These are phyloP conservation scores for Mungos mungo DNA, from an alignment of 2,113 vertebrate genomes.

Conservation along the genomic window DNA sequence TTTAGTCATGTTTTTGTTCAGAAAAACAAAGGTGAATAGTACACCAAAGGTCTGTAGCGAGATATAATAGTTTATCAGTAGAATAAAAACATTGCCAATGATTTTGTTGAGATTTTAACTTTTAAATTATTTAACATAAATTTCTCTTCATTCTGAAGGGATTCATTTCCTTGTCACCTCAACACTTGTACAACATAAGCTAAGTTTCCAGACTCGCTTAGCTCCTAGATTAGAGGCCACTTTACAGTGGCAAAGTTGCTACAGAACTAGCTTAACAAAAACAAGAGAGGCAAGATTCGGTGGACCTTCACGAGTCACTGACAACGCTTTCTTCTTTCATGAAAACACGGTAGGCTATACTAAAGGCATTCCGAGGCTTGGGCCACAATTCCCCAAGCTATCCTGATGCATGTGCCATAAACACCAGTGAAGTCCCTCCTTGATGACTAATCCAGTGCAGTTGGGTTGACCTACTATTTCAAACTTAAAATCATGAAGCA, in stretches of 20 bases:
- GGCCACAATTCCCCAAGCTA: neutral
- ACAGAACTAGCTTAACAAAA: neutral
- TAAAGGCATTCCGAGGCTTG: neutral
- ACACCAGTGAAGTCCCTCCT: neutral
- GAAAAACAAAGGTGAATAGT: neutral
- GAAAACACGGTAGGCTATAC: neutral
- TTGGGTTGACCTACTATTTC: neutral
- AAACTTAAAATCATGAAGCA: neutral
- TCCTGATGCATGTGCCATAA: neutral
- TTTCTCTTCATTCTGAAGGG: neutral
- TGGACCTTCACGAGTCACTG: neutral
- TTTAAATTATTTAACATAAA: neutral
- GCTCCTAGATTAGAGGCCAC: neutral
- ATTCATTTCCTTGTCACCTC: neutral
- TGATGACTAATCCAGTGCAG: neutral
- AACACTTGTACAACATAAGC: neutral
- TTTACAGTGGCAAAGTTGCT: neutral
- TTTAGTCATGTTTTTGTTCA: neutral
- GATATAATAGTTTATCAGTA: neutral
- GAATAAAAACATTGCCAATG: neutral
- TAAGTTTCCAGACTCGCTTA: neutral
- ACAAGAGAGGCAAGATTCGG: neutral
- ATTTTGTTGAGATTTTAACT: neutral
- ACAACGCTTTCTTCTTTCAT: neutral
- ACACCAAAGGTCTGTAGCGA: neutral